Evolutionary conservation across 2,113 vertebrate genomes (phyloP).

Genomic region (Hippolais icterina): DNA sequence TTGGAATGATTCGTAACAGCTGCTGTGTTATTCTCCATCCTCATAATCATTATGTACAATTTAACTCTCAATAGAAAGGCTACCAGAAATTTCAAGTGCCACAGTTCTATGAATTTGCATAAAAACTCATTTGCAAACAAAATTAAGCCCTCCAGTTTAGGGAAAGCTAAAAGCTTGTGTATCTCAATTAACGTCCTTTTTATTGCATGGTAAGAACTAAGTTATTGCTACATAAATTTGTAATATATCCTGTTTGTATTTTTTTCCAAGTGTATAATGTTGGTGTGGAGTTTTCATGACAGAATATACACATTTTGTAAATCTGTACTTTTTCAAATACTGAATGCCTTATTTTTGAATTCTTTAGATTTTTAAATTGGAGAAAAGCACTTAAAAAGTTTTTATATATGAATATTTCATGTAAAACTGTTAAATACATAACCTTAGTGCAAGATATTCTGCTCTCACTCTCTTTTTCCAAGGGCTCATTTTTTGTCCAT

Average conservation of each 20-base stretch:
- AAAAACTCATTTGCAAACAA: slow-evolving; percentile 67
- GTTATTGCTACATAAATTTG: slow-evolving; percentile 98
- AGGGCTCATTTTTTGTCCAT: not conserved
- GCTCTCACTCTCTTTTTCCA: slow-evolving; percentile 66
- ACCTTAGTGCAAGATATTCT: slow-evolving; percentile 75
- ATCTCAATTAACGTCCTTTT: slow-evolving; percentile 85
- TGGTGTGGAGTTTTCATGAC: slow-evolving; percentile 87
- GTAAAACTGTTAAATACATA: slow-evolving; percentile 85
- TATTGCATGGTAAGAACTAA: slow-evolving; percentile 99
- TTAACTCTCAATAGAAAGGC: slow-evolving; percentile 77
- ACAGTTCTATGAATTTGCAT: slow-evolving; percentile 77
- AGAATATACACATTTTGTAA: slow-evolving; percentile 85
- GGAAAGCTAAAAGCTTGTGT: slow-evolving; percentile 85
- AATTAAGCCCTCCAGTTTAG: slow-evolving; percentile 75
- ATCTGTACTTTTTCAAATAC: slow-evolving; percentile 85
- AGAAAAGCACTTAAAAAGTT: slow-evolving; percentile 81
- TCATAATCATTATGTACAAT: slow-evolving; percentile 73
- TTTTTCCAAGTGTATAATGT: slow-evolving; percentile 89
- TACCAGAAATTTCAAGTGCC: slow-evolving; percentile 83
- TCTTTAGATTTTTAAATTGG: slow-evolving; percentile 86
- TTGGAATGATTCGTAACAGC: slow-evolving; percentile 94
- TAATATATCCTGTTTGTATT: slow-evolving; percentile 95
- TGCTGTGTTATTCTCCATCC: slow-evolving; percentile 69
- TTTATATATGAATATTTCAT: slow-evolving; percentile 85
- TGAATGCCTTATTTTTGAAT: slow-evolving; percentile 85